Base-by-base conservation (phyloP, 2,888 invertebrate species). In the Heterodera filipjevi region DNA sequence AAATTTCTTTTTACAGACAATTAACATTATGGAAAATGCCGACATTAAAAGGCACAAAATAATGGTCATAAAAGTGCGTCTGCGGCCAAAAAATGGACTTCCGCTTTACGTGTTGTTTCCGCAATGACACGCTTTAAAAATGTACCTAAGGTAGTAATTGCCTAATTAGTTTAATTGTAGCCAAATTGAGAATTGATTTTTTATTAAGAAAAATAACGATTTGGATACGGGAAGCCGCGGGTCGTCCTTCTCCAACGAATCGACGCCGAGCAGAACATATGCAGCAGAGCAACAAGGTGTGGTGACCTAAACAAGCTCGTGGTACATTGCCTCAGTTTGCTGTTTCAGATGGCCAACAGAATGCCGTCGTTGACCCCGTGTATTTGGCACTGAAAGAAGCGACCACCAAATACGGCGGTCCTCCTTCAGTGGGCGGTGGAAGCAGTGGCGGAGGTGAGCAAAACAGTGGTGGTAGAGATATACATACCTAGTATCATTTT, bases 371-470 rank as follows among this genome's bases (percentile, higher is more conserved):
- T 44, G 88, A 88, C 79, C 88, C 88, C 3, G 86, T 87, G 16
- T 88, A 88, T 78, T 81, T 88, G 79, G 88, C 88, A 0, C 78
- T 88, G 71, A 88, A 88, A 77, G 86, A 89, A 73, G 88, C 88
- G 14, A 87, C 86, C 14, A 83, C 85, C 22, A 83, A 85, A 53
- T 89, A 89, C 82, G 83, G 86, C 33, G 59, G n/a, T n/a, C n/a
- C 49, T 33, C 33, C 64, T 10, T 10, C 27, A 8, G 59, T n/a
- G 10, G 59, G 59, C 12, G 10, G 59, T 27, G n/a, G n/a, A n/a
- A 59, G 27, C 59, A 27, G 59, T 59, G 59, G 59, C 10, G 27
- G 59, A 22, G 49, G 49, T 49, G 39, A 12, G 16, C 49, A 49
- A 53, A 53, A 22, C 22, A 19, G 53, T 22, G 19, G 53, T 22